These are phyloP conservation scores for Turnix velox DNA, from an alignment of 2,113 vertebrate genomes.

Conservation along the genomic window DNA sequence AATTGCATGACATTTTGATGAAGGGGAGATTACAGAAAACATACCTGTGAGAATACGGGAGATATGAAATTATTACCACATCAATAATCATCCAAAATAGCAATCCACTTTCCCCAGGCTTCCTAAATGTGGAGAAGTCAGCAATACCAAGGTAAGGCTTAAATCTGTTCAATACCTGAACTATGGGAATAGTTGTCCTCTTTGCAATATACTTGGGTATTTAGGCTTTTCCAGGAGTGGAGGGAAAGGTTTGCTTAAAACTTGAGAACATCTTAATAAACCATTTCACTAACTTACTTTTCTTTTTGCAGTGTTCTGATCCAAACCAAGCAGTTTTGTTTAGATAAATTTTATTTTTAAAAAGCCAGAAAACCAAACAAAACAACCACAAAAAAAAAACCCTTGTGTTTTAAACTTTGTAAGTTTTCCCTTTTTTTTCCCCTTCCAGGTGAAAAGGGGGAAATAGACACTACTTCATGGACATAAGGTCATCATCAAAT, in stretches of 20 bases:
- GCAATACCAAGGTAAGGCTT: neutral
- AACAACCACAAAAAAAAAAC: too few species aligned
- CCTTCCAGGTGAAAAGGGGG: neutral
- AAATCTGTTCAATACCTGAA: neutral
- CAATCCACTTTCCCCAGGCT: neutral
- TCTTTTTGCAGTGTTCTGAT: neutral
- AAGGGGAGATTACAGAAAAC: neutral
- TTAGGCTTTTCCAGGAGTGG: neutral
- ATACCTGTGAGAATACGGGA: neutral
- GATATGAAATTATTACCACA: neutral
- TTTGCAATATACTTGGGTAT: neutral
- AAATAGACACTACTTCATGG: neutral
- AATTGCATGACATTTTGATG: neutral
- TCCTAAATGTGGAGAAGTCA: neutral
- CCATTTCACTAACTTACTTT: neutral
- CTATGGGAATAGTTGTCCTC: neutral
- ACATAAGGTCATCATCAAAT: neutral
- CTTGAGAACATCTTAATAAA: neutral
- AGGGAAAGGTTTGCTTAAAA: neutral
- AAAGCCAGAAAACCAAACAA: too few species aligned
- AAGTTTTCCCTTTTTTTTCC: neutral
- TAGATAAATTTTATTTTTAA: neutral
- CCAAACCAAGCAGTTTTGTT: neutral
- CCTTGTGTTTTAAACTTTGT: accelerated
- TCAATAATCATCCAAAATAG: neutral